Conservation (phyloP, 2,113 vertebrate genomes). For the Chamaea fasciata region DNA sequence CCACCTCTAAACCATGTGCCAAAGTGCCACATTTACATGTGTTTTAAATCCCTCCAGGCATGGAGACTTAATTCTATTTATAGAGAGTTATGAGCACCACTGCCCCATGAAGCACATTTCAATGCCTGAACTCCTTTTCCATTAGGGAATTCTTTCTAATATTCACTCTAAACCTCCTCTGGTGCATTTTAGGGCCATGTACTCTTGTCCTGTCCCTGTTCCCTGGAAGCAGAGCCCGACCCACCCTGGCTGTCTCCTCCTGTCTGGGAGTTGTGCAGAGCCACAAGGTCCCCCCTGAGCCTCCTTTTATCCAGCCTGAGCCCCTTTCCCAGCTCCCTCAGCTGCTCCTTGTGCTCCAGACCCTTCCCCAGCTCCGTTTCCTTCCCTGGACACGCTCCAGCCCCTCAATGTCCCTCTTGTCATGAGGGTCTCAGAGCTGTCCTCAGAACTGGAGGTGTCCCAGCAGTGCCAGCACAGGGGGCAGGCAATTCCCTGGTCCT, state of each 20-base stretch:
- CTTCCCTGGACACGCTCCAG: rapidly evolving
- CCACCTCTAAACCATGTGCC: background rate
- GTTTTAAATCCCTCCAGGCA: background rate
- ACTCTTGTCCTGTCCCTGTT: background rate
- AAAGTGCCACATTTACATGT: background rate
- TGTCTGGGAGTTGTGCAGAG: background rate
- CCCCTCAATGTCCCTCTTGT: rapidly evolving
- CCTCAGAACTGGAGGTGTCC: background rate
- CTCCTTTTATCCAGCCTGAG: background rate
- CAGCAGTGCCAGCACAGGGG: background rate
- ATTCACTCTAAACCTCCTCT: background rate
- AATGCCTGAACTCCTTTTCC: background rate
- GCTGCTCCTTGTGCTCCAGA: background rate
- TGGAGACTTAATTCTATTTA: background rate
- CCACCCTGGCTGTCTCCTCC: rapidly evolving
- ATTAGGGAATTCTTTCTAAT: background rate
- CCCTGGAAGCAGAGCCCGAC: background rate
- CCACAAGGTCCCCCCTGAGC: background rate
- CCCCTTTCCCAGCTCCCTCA: background rate
- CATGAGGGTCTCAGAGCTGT: background rate
- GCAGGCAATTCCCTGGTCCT: rapidly evolving
- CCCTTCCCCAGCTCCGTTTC: background rate
- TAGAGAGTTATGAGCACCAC: background rate
- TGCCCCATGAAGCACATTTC: background rate
- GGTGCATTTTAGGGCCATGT: background rate